Evolutionary conservation across 2,797 vertebrate genomes (phyloP), one percentile per base, ranked within the genome.

Genomic region (Gymnothorax javanicus): DNA sequence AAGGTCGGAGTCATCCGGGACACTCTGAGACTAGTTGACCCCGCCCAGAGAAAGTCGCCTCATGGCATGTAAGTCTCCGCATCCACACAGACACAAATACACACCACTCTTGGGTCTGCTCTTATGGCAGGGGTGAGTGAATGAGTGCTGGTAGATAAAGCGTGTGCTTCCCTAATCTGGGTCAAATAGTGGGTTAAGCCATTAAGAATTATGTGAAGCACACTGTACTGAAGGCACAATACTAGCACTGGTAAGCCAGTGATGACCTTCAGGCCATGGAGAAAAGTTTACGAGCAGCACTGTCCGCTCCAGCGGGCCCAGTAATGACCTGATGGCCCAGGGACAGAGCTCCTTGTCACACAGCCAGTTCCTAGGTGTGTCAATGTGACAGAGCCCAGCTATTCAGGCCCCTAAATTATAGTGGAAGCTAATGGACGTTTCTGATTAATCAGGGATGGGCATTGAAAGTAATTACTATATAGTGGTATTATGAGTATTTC

Each of bases 1-100:
- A 99, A 99, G 92, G 97, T 99, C 81, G 96, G 97, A 0, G 97
- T 99, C 87, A 99, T 99, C 93, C 96, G 98, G 89, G 98, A 99
- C 92, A 99, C 98, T 0, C 96, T 99, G 83, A 95, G 98, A 23
- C 95, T 99, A 23, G 95, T 99, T 95, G 97, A 99, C 87, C 98
- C 98, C 0, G 91, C 93, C 83, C 96, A 93, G 88, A 96, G 91
- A 88, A 98, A 95, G 90, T 92, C 88, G 33, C 92, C 89, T 56
- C 93, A 95, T 83, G 1, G 79, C 90, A 86, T 73, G 97, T 98
- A 93, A 97, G 95, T 94, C 75, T 20, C 20, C 17, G n/a, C 54
- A 64, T n/a, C 1, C 50, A 58, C 64, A 8, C 64, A n/a, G 64
- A 13, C 7, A 69, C 25, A 69, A 25, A 7, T 69, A 69, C n/a